Evolutionary conservation across 2,888 invertebrate genomes (phyloP).

Genomic region (Acrocyrtus sp.): DNA sequence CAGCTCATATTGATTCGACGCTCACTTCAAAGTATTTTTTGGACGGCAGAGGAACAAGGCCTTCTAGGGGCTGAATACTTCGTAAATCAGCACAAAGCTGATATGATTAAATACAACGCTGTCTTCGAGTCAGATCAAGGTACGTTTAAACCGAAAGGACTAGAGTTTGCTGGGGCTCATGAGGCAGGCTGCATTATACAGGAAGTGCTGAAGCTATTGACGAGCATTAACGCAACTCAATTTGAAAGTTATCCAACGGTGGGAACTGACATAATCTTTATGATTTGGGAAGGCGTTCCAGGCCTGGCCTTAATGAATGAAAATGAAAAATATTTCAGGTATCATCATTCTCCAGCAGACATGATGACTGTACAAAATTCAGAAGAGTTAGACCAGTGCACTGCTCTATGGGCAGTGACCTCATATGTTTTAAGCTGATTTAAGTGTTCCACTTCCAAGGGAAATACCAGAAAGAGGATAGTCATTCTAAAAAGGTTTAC

Average conservation of each 20-base stretch:
- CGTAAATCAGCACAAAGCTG: conserved; percentile 64
- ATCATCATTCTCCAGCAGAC: conserved; percentile 83
- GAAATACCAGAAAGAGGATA: too few relatives aligned
- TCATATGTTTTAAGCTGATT: conserved; percentile 81
- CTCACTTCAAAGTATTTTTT: conserved; percentile 79
- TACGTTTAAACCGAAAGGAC: conserved; percentile 75
- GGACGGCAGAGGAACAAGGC: conserved; percentile 85
- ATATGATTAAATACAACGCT: conserved; percentile 27
- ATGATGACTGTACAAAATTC: conserved; percentile 80
- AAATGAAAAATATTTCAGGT: conserved; percentile 73
- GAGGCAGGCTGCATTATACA: conserved; percentile 75
- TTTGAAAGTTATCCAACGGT: conserved; percentile 69
- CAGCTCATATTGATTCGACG: conserved; percentile 66
- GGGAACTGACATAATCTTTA: conserved; percentile 76
- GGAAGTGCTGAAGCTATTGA: conserved; percentile 75
- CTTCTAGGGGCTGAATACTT: conserved; percentile 67
- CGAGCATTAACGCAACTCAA: conserved; percentile 72
- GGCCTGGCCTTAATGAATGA: conserved; percentile 75
- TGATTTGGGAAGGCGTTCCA: conserved; percentile 75
- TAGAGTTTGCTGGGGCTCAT: conserved; percentile 73
- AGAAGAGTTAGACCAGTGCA: conserved; percentile 75
- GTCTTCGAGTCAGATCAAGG: conserved; percentile 87
- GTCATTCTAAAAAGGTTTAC: too few relatives aligned
- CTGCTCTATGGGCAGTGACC: conserved; percentile 81
- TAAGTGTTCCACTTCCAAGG: conserved; percentile 76